Conservation (phyloP, 2,888 invertebrate species). For the Ophraella communa region DNA sequence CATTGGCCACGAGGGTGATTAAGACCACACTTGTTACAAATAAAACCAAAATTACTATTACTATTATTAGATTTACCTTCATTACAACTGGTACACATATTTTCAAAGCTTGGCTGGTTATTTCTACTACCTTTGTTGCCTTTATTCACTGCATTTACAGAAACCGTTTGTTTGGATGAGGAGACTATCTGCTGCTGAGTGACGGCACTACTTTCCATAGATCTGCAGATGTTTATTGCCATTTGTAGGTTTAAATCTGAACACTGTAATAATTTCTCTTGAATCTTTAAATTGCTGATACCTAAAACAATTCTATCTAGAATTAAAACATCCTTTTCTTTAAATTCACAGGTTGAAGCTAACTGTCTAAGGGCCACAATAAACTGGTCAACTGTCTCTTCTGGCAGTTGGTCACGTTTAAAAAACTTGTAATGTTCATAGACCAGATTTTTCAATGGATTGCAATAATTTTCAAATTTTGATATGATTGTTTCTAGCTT, state of each 20-base stretch:
- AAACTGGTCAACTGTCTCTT: conserved; percentile 35
- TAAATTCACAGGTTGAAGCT: conserved; percentile 35
- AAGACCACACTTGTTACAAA: not conserved
- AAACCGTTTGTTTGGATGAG: not conserved
- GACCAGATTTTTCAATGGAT: conserved; percentile 34
- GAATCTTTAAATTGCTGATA: conserved; percentile 20
- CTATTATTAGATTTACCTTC: no score
- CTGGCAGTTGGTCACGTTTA: conserved; percentile 32
- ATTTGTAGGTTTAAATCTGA: conserved; percentile 8
- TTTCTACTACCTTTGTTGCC: not conserved
- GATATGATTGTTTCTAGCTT: conserved; percentile 23
- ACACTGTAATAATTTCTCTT: conserved; percentile 11
- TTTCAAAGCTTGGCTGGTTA: not conserved
- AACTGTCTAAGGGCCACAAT: conserved; percentile 31
- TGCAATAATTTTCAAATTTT: conserved; percentile 36
- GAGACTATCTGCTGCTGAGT: not conserved
- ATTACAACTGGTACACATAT: not conserved
- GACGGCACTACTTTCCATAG: conserved; percentile 15
- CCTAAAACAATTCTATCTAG: conserved; percentile 23
- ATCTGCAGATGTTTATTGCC: conserved; percentile 22
- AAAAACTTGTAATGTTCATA: conserved; percentile 41
- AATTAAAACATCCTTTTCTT: conserved; percentile 30
- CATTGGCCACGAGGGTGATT: not conserved
- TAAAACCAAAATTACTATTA: no score
- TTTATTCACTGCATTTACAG: no score